Conservation (phyloP, 2,113 vertebrate species). For the Naja naja region DNA sequence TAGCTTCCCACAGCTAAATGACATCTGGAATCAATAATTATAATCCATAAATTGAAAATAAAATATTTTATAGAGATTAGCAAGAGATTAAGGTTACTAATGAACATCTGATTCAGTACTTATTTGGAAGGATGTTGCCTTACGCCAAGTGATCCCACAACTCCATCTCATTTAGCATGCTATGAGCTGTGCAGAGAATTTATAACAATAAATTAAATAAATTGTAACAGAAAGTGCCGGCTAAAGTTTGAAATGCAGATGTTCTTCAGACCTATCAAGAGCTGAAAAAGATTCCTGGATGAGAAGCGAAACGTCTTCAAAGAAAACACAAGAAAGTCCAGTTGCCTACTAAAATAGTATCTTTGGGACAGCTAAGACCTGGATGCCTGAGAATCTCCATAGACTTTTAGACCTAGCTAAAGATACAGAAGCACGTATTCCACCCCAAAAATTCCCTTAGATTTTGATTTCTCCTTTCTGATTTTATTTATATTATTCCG, state of each 20-base stretch:
- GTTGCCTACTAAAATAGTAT: too few relatives aligned
- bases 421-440: neutral
- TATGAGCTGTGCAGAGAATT: neutral
- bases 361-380: too few relatives aligned
- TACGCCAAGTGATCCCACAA: neutral
- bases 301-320: too few relatives aligned
- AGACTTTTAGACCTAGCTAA: neutral
- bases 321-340: too few relatives aligned
- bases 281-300: too few relatives aligned
- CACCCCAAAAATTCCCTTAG: neutral
- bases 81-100: neutral
- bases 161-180: neutral
- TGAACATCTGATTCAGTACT: neutral
- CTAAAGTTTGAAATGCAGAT: neutral
- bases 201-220: neutral
- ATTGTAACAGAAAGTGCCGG: too few relatives aligned
- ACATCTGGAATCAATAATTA: neutral
- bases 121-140: neutral
- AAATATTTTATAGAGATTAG: neutral
- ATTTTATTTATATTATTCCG: neutral
- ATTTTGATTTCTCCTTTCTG: neutral
- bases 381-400: too few relatives aligned
- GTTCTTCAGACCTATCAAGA: neutral
- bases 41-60: neutral
- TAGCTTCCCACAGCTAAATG: neutral